These are phyloP conservation scores for Dipodomys spectabilis DNA, from an alignment of 2,113 vertebrate genomes.

Conservation along the genomic window DNA sequence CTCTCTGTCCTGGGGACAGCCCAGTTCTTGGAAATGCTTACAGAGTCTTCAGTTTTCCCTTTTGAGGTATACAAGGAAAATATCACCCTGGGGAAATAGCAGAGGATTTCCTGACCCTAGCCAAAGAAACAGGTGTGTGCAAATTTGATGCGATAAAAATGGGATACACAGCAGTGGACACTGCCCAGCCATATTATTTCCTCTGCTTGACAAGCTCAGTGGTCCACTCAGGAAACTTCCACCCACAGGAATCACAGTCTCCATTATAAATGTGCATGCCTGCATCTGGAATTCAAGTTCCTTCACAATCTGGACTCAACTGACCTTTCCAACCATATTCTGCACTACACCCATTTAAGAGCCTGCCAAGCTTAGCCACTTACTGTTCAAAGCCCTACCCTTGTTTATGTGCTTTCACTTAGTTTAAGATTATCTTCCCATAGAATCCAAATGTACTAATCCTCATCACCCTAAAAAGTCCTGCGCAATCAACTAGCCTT, in stretches of 20 bases:
- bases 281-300: constrained; percentile 65
- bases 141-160: constrained; percentile 67
- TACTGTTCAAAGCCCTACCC: neutral
- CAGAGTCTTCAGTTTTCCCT: constrained; percentile 73
- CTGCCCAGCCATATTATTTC: neutral
- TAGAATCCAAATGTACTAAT: neutral
- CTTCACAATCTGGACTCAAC: constrained; percentile 63
- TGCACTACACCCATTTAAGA: constrained; percentile 39
- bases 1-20: constrained; percentile 71
- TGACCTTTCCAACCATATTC: constrained; percentile 61
- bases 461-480: neutral
- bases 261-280: constrained; percentile 55
- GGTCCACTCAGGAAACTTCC: constrained; percentile 40
- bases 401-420: constrained; percentile 13
- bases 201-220: neutral
- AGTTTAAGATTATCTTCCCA: neutral
- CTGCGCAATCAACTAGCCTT: neutral
- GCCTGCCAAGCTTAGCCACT: constrained; percentile 53
- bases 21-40: constrained; percentile 78
- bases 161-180: neutral
- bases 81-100: constrained; percentile 69
- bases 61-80: constrained; percentile 73
- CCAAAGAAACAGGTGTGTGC: constrained; percentile 66
- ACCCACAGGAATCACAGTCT: constrained; percentile 42
- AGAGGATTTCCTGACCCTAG: constrained; percentile 73